These are phyloP conservation scores for Leptopilina clavipes DNA, from an alignment of 1,140 invertebrate genomes.

Conservation along the genomic window DNA sequence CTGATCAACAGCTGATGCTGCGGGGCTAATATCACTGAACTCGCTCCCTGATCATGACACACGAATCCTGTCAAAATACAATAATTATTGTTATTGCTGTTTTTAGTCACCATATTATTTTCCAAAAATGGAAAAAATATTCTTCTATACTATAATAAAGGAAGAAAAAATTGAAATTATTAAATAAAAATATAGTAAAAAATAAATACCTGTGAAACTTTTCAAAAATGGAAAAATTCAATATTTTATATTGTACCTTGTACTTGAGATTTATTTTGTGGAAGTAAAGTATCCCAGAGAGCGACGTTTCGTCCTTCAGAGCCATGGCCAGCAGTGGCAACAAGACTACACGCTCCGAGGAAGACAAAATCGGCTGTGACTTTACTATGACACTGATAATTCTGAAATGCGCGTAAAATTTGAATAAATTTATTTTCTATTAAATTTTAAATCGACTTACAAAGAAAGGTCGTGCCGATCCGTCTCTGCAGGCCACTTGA, in stretches of 20 bases:
- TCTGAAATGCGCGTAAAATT: constrained; percentile 79
- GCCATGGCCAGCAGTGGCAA: constrained; percentile 98
- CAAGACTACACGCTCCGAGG: constrained; percentile 95
- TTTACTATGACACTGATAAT: constrained; percentile 97
- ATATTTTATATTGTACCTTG: too few species aligned
- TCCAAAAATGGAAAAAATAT: too few species aligned
- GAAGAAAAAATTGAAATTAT: constrained; percentile 16
- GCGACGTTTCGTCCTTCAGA: constrained; percentile 98
- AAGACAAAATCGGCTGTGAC: constrained; percentile 98
- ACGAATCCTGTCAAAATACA: constrained; percentile 83
- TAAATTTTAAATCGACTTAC: constrained; percentile 79
- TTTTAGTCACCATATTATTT: too few species aligned
- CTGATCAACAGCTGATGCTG: constrained; percentile 93
- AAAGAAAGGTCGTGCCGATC: constrained; percentile 93
- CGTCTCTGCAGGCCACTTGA: constrained; percentile 91
- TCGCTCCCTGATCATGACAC: constrained; percentile 94
- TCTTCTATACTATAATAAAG: too few species aligned
- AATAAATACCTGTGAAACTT: too few species aligned
- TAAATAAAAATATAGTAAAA: too few species aligned
- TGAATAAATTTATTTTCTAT: too few species aligned
- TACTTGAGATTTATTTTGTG: constrained; percentile 93
- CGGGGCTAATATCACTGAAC: constrained; percentile 92
- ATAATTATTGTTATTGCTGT: too few species aligned
- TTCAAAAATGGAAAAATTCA: too few species aligned
- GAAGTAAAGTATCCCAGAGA: constrained; percentile 98